Percentiles rank a stretch among this genome's conserved stretches.
phyloP scores from a whole-genome alignment of 1,140 invertebrate genomes.

The Mactra quadrangularis region DNA sequence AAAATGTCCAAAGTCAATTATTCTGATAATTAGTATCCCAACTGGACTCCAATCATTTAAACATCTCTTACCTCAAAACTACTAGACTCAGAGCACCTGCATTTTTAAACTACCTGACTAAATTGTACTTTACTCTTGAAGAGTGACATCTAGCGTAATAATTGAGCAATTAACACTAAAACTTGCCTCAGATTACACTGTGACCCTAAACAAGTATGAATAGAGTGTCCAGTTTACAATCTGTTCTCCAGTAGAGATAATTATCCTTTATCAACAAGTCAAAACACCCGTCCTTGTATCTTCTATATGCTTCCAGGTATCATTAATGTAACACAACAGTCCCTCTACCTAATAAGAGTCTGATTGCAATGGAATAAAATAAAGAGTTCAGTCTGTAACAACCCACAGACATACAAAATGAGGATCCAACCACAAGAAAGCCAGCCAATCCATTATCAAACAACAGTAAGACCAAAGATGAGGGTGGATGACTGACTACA shows the following conservation, averaged over 20 bases:
- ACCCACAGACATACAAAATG: no score
- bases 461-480: no score
- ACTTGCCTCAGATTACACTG: not conserved
- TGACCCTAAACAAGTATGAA: not conserved
- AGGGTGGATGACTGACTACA: no score
- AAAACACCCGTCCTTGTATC: constrained; percentile 17
- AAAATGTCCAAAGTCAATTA: no score
- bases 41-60: no score
- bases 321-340: constrained; percentile 1
- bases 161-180: constrained; percentile 41
- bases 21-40: no score
- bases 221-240: constrained; percentile 16
- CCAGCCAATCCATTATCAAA: no score
- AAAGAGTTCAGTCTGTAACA: no score
- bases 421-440: no score
- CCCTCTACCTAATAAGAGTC: no score
- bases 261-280: constrained; percentile 23
- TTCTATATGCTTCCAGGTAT: constrained; percentile 6
- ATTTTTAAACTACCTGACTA: not conserved
- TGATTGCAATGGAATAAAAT: no score
- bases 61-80: no score
- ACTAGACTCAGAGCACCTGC: constrained; percentile 3
- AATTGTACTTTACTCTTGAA: not conserved
- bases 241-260: constrained; percentile 30
- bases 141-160: constrained; percentile 41